Conservation (phyloP, 2,113 vertebrate species). For the Garra rufa region DNA sequence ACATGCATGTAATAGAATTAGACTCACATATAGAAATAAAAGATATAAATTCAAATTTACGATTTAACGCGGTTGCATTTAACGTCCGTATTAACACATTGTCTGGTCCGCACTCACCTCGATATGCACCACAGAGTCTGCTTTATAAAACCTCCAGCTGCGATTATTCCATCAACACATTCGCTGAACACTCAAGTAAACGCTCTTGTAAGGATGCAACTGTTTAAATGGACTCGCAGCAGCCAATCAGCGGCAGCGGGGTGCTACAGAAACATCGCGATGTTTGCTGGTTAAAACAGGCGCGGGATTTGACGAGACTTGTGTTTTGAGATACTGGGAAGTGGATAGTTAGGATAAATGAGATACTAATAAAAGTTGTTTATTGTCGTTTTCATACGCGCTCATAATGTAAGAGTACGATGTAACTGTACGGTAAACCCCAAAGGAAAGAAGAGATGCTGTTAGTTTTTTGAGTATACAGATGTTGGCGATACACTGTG, state of each 20-base stretch:
- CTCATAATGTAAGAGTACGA: neutral
- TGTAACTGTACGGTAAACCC: neutral
- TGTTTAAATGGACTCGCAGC: conserved; percentile 55
- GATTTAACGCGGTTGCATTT: neutral
- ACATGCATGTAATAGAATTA: neutral
- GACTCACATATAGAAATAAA: too few species aligned
- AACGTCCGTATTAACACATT: neutral
- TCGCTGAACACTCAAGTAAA: neutral
- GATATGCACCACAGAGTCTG: neutral
- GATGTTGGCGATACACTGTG: too few species aligned
- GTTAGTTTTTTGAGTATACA: too few species aligned
- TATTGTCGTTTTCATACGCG: neutral
- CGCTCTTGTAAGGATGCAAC: conserved; percentile 3
- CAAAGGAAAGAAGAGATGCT: neutral
- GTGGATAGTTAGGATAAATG: neutral
- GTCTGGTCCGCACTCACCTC: neutral
- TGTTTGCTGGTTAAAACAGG: neutral
- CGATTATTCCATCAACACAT: neutral
- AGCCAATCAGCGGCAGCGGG: conserved; percentile 44
- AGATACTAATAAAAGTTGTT: too few species aligned
- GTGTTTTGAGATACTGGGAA: neutral
- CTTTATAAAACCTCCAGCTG: neutral
- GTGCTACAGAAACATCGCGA: conserved; percentile 19
- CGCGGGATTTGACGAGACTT: conserved; percentile 47
- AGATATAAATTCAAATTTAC: neutral